A percentile compares a stretch with the other conserved stretches of the same genome.
Conservation (phyloP, 2,888 invertebrate species). For the Sycophila texana region DNA sequence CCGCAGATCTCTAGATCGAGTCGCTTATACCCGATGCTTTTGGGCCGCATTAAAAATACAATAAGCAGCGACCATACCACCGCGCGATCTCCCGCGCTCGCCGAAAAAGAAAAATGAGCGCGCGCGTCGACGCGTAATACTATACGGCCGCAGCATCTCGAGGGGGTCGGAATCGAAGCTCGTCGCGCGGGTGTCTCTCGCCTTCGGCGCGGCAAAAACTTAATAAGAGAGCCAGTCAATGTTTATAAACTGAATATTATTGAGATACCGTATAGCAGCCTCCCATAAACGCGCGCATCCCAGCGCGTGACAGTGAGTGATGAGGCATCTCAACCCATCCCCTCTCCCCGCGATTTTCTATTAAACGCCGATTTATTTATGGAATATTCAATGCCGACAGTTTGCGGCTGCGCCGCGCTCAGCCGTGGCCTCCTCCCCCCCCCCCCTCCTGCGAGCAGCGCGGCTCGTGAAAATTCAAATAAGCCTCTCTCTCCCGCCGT, state of each 20-base stretch:
- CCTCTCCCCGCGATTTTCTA: conserved; percentile 68
- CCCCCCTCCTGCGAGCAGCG: conserved; percentile 61
- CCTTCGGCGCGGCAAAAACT: conserved; percentile 48
- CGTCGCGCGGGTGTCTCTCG: not conserved
- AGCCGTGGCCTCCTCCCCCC: no score
- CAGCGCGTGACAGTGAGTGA: conserved; percentile 69
- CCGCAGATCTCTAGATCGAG: not conserved
- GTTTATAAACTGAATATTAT: conserved; percentile 74
- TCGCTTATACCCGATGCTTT: not conserved
- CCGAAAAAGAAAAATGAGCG: conserved; percentile 8
- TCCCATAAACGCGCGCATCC: not conserved
- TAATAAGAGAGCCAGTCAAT: conserved; percentile 67
- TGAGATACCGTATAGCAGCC: conserved; percentile 65
- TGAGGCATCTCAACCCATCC: conserved; percentile 58
- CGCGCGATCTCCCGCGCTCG: no score
- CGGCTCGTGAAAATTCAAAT: conserved; percentile 68
- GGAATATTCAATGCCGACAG: conserved; percentile 70
- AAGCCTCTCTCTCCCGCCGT: conserved; percentile 57
- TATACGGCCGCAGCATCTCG: not conserved
- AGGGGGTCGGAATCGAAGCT: not conserved
- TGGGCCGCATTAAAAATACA: not conserved
- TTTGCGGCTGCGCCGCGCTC: conserved; percentile 27
- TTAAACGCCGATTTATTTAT: conserved; percentile 74
- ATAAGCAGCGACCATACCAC: not conserved
- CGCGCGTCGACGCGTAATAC: not conserved